Percentiles rank a stretch among this genome's conserved stretches.
Evolutionary conservation across 2,113 vertebrate species (phyloP).

Genomic region (Numida meleagris): DNA sequence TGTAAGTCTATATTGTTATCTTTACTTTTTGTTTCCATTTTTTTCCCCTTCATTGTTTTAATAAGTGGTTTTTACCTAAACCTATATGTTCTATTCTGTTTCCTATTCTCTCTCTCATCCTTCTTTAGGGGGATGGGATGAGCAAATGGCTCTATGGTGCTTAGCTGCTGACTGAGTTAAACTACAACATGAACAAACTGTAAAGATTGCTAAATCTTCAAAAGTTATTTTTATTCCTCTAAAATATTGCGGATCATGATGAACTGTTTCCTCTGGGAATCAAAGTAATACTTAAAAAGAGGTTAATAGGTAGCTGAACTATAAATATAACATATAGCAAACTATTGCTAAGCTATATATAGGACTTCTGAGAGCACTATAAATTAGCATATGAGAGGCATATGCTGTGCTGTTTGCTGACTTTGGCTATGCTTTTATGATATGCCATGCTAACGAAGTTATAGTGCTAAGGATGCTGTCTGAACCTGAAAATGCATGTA

Average conservation of each 20-base stretch:
- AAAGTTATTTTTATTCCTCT: neutral
- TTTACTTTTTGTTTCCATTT: neutral
- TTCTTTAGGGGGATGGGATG: neutral
- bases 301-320: neutral
- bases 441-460: neutral
- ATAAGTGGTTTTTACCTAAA: neutral
- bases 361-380: neutral
- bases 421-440: neutral
- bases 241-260: neutral
- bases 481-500: neutral
- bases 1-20: neutral
- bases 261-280: neutral
- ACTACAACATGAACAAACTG: neutral
- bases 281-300: neutral
- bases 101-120: neutral
- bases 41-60: neutral
- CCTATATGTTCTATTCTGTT: neutral
- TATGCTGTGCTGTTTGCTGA: rapidly evolving
- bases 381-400: neutral
- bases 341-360: neutral
- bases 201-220: neutral
- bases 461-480: neutral
- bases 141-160: neutral
- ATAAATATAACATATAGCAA: neutral
- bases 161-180: neutral